Conservation (phyloP, 2,797 vertebrate genomes). For the Chromis chromis region DNA sequence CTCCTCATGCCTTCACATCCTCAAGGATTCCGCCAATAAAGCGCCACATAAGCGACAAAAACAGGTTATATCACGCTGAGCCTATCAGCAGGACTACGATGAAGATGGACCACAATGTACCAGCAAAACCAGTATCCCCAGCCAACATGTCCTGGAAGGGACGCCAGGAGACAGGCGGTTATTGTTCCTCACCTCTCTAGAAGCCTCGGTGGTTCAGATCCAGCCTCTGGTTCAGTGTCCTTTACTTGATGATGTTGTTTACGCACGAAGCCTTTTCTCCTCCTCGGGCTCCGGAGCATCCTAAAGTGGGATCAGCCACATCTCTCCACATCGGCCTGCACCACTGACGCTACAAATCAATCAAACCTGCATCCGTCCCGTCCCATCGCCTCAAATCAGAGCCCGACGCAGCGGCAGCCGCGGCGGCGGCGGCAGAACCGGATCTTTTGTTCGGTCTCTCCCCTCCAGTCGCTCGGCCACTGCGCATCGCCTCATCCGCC, state of each 20-base stretch:
- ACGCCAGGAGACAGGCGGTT: neutral
- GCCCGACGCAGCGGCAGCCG: neutral
- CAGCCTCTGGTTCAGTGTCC: constrained; percentile 11
- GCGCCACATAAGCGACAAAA: constrained; percentile 7
- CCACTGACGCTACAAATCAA: constrained; percentile 34
- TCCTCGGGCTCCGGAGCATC: constrained; percentile 57
- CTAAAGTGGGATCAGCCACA: constrained; percentile 61
- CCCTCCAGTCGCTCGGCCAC: constrained; percentile 35
- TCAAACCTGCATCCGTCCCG: neutral
- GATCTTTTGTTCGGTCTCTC: neutral
- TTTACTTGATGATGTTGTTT: constrained; percentile 47
- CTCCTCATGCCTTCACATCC: constrained; percentile 5
- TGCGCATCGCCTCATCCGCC: constrained; percentile 63
- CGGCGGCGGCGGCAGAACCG: no score
- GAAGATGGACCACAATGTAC: constrained; percentile 38
- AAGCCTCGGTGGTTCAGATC: neutral
- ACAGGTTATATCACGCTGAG: constrained; percentile 25
- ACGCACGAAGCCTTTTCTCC: constrained; percentile 33
- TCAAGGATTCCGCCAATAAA: constrained; percentile 1
- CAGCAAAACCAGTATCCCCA: constrained; percentile 43
- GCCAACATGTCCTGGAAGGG: constrained; percentile 21
- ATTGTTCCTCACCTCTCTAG: constrained; percentile 49
- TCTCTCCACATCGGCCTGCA: constrained; percentile 65
- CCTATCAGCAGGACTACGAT: constrained; percentile 27
- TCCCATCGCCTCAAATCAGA: constrained; percentile 24